Conservation (phyloP, 2,113 vertebrate species). For the Turnix velox region DNA sequence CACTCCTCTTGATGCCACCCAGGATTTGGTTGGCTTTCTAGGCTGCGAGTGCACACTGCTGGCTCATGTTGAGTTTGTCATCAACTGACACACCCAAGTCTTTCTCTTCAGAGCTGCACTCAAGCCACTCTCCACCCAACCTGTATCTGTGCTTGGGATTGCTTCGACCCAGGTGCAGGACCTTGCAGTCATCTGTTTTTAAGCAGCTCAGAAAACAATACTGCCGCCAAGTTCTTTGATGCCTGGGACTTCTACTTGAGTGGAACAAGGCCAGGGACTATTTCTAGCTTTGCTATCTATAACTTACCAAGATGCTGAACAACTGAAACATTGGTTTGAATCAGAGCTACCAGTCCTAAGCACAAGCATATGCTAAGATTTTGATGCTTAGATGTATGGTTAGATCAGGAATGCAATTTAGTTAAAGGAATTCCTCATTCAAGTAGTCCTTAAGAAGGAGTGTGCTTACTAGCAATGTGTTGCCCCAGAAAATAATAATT, state of each 20-base stretch:
- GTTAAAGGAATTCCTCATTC: background rate
- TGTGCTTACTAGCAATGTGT: background rate
- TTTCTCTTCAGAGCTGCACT: too few relatives aligned
- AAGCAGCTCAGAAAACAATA: background rate
- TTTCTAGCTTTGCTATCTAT: background rate
- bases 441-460: background rate
- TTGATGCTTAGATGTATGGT: background rate
- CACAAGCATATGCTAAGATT: background rate
- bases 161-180: too few relatives aligned
- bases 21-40: too few relatives aligned
- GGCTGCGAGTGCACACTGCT: too few relatives aligned
- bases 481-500: background rate
- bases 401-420: background rate
- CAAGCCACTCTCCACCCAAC: too few relatives aligned
- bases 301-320: background rate
- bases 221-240: background rate
- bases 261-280: background rate
- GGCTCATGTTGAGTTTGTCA: too few relatives aligned
- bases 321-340: background rate
- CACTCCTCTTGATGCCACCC: too few relatives aligned
- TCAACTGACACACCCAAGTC: too few relatives aligned
- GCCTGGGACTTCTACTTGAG: background rate
- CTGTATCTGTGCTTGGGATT: too few relatives aligned
- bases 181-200: background rate
- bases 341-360: background rate